Evolutionary conservation across 35 echinoderm and acorn worm species (phyloP).

Genomic region (Ophioderma brevispina): DNA sequence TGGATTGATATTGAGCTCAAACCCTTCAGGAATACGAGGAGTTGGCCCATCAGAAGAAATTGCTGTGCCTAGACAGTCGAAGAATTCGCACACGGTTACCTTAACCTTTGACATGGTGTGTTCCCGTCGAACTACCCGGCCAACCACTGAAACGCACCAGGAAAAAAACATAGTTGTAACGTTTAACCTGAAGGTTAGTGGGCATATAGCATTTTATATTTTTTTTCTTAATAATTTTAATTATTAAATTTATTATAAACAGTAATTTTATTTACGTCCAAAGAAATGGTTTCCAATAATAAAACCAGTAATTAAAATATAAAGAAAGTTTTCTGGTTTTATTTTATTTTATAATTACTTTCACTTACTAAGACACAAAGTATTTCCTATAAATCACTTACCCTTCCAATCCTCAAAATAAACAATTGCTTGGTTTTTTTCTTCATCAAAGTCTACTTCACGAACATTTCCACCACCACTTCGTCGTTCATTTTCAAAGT

Average conservation of each 20-base stretch:
- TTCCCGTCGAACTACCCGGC: background rate
- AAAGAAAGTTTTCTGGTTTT: background rate
- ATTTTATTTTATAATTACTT: too few relatives aligned
- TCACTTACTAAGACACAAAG: too few relatives aligned
- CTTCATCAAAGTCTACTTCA: conserved; percentile 3
- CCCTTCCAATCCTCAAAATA: conserved; percentile 46
- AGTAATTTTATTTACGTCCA: background rate
- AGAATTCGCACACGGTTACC: background rate
- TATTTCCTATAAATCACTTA: too few relatives aligned
- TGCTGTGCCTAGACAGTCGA: conserved; percentile 7
- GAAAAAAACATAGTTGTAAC: background rate
- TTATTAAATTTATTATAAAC: background rate
- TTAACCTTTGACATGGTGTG: background rate
- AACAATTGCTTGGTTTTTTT: conserved; percentile 1
- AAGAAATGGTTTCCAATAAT: background rate
- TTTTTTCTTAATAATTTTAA: too few relatives aligned
- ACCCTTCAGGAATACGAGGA: conserved; percentile 11
- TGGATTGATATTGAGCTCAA: background rate
- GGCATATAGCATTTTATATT: too few relatives aligned
- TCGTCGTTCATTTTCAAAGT: conserved; percentile 42
- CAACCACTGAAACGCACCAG: background rate
- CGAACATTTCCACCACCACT: conserved; percentile 44
- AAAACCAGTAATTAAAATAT: background rate
- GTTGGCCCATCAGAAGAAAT: conserved; percentile 4
- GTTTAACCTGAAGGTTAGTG: too few relatives aligned